Percentiles rank a stretch among this genome's conserved stretches.
Conservation (phyloP, 2,888 invertebrate species). For the Nemapogon koenigi region DNA sequence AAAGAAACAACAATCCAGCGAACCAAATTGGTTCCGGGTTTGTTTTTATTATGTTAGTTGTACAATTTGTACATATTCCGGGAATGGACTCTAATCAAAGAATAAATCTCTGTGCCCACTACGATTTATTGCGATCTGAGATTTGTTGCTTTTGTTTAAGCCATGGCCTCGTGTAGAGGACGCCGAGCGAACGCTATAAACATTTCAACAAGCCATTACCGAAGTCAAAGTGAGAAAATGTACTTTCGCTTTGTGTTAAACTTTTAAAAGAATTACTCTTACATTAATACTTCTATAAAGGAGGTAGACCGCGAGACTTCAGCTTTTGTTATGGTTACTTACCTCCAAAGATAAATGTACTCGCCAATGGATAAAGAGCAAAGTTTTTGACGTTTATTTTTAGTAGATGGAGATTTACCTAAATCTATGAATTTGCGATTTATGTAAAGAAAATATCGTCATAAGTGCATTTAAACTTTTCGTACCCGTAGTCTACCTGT, state of each 20-base stretch:
- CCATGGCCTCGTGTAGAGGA: conserved; percentile 14
- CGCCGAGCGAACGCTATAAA: conserved; percentile 37
- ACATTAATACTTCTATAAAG: conserved; percentile 2
- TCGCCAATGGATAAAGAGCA: no score
- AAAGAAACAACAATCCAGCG: no score
- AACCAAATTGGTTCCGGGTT: no score
- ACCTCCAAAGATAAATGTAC: no score
- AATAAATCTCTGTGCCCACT: conserved; percentile 36
- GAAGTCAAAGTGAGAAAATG: conserved; percentile 35
- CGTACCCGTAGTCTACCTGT: no score
- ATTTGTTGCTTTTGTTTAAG: conserved; percentile 34
- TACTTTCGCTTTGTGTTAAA: conserved; percentile 35
- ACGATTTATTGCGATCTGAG: conserved; percentile 43
- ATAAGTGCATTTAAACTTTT: no score
- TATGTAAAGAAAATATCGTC: no score
- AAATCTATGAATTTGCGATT: no score
- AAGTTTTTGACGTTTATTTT: no score
- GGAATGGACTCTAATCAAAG: conserved; percentile 42
- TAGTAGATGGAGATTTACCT: no score
- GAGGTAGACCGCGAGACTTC: no score
- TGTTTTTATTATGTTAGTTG: conserved; percentile 6
- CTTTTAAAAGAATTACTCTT: conserved; percentile 41
- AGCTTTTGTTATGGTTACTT: no score
- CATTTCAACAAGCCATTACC: conserved; percentile 48
- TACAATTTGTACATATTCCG: conserved; percentile 13